Evolutionary conservation across 2,113 vertebrate species (phyloP), one percentile per base, ranked within the genome.

Genomic region (Equus quagga): DNA sequence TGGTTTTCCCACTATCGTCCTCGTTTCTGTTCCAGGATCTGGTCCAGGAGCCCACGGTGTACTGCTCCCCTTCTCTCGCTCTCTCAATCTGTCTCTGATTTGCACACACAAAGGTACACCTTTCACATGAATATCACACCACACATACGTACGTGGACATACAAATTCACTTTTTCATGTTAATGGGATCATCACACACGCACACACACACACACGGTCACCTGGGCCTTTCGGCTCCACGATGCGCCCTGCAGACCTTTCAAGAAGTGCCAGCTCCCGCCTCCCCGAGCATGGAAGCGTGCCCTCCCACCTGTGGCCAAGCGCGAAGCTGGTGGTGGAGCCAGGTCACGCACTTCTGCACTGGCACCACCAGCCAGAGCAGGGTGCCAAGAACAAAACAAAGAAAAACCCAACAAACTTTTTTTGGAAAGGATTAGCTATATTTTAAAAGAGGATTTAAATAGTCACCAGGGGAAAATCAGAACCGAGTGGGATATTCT

Each of bases 261-360:
- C 9, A 8, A 5, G 46, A 3, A 0, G 12, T 31, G 28, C 46
- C 0, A 2, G 41, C 41, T 12, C 13, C 62, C 36, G 2, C 21
- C 28, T 75, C 23, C 2, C 33, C 17, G 10, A 78, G 7, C 14
- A 9, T 24, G 3, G 54, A 33, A 31, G 13, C 5, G 2, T 49
- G 62, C 15, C 44, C n/a, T 88, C 54, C 24, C 23, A 2, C 18
- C 64, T 33, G 31, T 13, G n/a, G 67, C 51, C 12, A 4, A 75
- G 60, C 0, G 0, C n/a, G 36, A 31, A 49, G 69, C 78, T 28
- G 46, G n/a, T 36, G 69, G 23, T 87, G 46, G 93, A 73, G 78
- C 70, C 13, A 2, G 78, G 56, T 41, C 33, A 33, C 1, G 3
- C 26, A 8, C 15, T 17, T 12, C 36, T 41, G 36, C 36, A 41